Conservation (phyloP, 2,797 vertebrate species). For the Hipposideros larvatus region DNA sequence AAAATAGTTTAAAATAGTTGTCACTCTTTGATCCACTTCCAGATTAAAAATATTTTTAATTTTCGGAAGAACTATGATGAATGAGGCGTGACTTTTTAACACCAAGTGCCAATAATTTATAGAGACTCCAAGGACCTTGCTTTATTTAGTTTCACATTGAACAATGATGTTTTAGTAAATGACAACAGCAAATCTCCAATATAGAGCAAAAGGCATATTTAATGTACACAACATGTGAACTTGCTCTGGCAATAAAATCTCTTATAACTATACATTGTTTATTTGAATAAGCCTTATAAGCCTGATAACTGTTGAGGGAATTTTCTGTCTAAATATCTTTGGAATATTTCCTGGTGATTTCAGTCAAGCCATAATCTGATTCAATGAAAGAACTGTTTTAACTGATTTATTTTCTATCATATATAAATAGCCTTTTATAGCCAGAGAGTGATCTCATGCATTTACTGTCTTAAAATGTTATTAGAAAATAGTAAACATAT, state of each 20-base stretch:
- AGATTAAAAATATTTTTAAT: constrained; percentile 10
- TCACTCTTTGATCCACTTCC: constrained; percentile 30
- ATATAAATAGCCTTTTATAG: neutral
- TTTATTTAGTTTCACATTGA: constrained; percentile 46
- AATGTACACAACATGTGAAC: neutral
- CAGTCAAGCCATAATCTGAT: neutral
- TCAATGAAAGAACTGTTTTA: constrained; percentile 44
- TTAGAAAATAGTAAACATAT: constrained; percentile 36
- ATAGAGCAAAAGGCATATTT: neutral
- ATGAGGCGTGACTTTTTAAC: neutral
- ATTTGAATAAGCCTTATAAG: neutral
- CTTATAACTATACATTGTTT: neutral
- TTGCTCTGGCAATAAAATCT: neutral
- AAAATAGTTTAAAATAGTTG: constrained; percentile 45
- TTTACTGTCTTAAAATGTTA: constrained; percentile 25
- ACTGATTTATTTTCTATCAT: constrained; percentile 21
- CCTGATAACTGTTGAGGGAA: neutral
- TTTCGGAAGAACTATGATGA: neutral
- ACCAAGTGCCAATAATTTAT: neutral
- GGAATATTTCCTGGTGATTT: constrained; percentile 48
- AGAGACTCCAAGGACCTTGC: neutral
- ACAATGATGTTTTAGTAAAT: constrained; percentile 23
- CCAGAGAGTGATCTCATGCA: neutral
- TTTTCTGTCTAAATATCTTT: constrained; percentile 30
- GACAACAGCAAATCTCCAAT: neutral